A percentile compares a stretch with the other conserved stretches of the same genome.
phyloP scores from a whole-genome alignment of 2,113 vertebrate species.

The Dipodomys merriami region DNA sequence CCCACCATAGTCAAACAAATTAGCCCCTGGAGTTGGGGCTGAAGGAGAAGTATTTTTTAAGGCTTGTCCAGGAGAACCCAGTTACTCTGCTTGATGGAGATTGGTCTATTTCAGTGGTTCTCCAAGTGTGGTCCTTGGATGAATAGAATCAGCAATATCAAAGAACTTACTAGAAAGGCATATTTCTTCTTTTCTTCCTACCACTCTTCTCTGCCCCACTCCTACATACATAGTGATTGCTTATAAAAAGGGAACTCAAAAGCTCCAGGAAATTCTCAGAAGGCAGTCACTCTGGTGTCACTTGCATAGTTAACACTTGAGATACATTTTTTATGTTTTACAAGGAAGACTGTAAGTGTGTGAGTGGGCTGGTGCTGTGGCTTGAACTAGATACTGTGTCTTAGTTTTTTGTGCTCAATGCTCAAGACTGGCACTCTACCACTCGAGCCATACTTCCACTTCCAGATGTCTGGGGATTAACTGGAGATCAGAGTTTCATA shows the following conservation, averaged over 20 bases:
- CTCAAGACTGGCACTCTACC: no score
- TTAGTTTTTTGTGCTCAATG: no score
- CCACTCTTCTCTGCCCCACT: not conserved
- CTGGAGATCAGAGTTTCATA: no score
- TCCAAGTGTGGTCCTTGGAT: not conserved
- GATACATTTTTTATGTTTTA: not conserved
- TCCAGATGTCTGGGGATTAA: no score
- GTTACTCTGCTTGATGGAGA: not conserved
- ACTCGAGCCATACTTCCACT: no score
- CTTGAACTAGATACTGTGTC: no score
- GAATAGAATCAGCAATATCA: not conserved
- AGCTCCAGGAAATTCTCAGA: constrained; percentile 29
- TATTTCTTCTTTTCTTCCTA: not conserved
- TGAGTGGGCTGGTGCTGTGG: no score
- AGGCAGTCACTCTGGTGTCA: not conserved
- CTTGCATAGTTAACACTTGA: not conserved
- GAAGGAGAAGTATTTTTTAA: not conserved
- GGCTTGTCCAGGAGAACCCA: not conserved
- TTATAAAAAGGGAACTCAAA: not conserved
- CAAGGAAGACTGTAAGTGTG: not conserved
- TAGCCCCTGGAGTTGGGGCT: not conserved
- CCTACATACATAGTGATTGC: not conserved
- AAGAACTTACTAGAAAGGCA: not conserved
- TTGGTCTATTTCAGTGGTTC: not conserved
- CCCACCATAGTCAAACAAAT: not conserved